A percentile compares a stretch with the other conserved stretches of the same genome.
Evolutionary conservation across 2,797 vertebrate species (phyloP).

Genomic region (Artibeus jamaicensis): DNA sequence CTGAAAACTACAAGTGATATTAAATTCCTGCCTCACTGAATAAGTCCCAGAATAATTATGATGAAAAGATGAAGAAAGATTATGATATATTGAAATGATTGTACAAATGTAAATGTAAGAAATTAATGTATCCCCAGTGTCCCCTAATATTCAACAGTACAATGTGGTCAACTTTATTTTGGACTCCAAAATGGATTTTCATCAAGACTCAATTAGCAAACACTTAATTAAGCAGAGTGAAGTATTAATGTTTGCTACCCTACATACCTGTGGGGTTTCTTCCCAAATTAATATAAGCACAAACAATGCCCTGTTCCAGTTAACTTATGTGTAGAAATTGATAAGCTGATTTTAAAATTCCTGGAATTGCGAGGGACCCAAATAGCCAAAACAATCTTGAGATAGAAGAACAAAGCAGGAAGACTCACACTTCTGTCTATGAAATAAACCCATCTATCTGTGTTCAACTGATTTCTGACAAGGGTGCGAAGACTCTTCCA

Average conservation of each 20-base stretch:
- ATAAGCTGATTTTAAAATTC: conserved; percentile 23
- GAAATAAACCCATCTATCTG: neutral
- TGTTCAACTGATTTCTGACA: neutral
- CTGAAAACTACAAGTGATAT: neutral
- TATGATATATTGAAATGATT: neutral
- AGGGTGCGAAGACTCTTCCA: neutral
- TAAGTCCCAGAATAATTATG: neutral
- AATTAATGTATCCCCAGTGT: neutral
- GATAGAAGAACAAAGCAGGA: neutral
- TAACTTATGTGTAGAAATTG: neutral
- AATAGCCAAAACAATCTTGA: neutral
- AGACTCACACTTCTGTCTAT: neutral
- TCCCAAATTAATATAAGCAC: neutral
- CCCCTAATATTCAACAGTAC: neutral
- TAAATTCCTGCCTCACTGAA: neutral
- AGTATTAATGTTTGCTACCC: neutral
- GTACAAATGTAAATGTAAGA: neutral
- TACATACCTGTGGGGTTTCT: neutral
- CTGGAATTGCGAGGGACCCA: neutral
- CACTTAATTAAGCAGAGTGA: neutral
- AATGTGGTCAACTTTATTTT: neutral
- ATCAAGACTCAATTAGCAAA: neutral
- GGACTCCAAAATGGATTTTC: neutral
- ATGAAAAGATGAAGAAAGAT: neutral
- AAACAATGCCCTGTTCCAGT: neutral